Evolutionary conservation across 1,140 invertebrate species (phyloP).

Genomic region (Kradibia gibbosae): DNA sequence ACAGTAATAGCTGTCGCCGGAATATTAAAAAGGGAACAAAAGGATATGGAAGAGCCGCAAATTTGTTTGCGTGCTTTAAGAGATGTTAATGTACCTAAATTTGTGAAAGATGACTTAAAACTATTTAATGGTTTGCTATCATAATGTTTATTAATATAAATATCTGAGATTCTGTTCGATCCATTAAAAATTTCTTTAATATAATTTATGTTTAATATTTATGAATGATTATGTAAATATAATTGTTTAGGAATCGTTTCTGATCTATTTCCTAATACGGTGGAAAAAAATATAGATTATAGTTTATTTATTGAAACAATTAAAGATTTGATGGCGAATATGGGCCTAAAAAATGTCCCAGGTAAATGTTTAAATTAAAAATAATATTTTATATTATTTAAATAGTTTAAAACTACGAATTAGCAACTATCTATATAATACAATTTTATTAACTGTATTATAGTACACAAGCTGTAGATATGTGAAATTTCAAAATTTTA

Average conservation of each 20-base stretch:
- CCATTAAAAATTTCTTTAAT: not conserved
- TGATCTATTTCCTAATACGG: conserved; percentile 81
- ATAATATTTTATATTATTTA: not conserved
- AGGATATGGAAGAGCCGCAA: conserved; percentile 75
- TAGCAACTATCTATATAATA: too few species aligned
- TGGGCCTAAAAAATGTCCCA: conserved; percentile 74
- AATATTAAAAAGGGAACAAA: conserved; percentile 79
- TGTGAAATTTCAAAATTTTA: too few species aligned
- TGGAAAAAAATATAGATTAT: conserved; percentile 77
- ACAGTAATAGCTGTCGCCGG: conserved; percentile 81
- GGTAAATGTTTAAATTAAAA: conserved; percentile 69
- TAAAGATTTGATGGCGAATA: conserved; percentile 61
- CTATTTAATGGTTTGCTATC: conserved; percentile 74
- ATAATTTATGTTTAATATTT: conserved; percentile 5
- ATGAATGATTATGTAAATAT: not conserved
- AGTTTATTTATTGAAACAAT: conserved; percentile 71
- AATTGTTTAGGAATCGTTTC: conserved; percentile 77
- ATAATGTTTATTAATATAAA: not conserved
- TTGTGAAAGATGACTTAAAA: conserved; percentile 79
- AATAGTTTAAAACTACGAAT: too few species aligned
- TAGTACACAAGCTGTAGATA: too few species aligned
- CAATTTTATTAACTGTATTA: too few species aligned
- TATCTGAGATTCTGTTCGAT: not conserved
- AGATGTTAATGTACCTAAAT: conserved; percentile 84
- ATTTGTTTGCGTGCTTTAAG: conserved; percentile 77